Evolutionary conservation across 2,888 invertebrate species (phyloP), one percentile per base, ranked within the genome.

Genomic region (Hoplodrina ambigua): DNA sequence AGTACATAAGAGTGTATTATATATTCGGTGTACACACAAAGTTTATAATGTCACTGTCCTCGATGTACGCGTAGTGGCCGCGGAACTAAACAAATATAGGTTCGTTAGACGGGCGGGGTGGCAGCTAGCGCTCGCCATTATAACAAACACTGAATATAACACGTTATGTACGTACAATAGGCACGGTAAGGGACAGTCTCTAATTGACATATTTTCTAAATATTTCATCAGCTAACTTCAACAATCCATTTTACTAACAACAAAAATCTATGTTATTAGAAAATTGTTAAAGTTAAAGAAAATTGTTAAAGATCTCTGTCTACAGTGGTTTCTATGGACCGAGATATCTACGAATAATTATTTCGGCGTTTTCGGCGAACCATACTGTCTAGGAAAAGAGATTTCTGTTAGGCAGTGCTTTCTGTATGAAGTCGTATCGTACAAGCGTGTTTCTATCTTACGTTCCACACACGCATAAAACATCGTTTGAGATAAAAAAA

Each of bases 11-110:
- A 25, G 37, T 49, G n/a, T 54, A n/a, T n/a, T n/a, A 46, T 46
- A 46, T 17, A 2, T 65, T 73, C 17, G 13, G 8, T 56, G 5
- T 46, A 53, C 41, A 58, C 30, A 59, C 33, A 54, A 54, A 49
- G 53, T 72, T 46, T 72, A 41, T 49, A 69, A 58, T 41, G 75
- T 49, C 54, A 69, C 58, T 70, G 69, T 52, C 60, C 63, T 33
- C 58, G 41, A 68, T 78, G 20, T 15, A 33, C 56, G 52, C 52
- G 54, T 33, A 50, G 44, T 25, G 25, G 57, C 15, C n/a, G 64
- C 17, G 25, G 52, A 49, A 53, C 49, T 44, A 37, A 63, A 63
- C 59, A 77, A 74, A 77, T 57, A 63, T 60, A 60, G 53, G 66
- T 37, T 54, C 30, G 59, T 66, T 54, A 66, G 59, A 7, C 50